phyloP scores from a whole-genome alignment of 2,888 invertebrate genomes.

The Syrphus vitripennis region DNA sequence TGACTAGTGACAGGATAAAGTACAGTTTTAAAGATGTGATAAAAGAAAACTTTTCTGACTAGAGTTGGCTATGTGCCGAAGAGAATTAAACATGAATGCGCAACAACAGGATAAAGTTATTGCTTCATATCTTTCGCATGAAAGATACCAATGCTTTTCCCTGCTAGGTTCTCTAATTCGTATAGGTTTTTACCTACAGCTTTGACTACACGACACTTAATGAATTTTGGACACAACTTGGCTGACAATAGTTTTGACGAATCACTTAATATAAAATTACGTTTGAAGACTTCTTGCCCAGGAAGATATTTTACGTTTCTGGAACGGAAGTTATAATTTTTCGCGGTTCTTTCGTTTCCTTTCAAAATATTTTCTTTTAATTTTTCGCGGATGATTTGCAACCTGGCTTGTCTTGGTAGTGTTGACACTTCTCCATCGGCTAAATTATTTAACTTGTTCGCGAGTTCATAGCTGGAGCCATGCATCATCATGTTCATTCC shows the following conservation, averaged over 20 bases:
- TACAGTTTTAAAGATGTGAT: no score
- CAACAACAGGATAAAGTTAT: neutral
- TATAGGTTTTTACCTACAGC: neutral
- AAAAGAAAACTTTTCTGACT: no score
- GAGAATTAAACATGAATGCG: no score
- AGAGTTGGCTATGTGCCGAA: no score
- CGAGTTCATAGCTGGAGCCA: neutral
- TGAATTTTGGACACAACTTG: neutral
- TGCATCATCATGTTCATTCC: neutral
- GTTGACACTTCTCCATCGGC: neutral
- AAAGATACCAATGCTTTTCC: neutral
- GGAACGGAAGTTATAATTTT: neutral
- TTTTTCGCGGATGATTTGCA: neutral
- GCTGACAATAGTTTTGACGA: no score
- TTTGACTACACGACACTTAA: neutral
- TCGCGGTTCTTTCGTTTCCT: neutral
- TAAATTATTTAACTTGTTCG: no score
- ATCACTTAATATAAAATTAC: no score
- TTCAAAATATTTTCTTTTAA: neutral
- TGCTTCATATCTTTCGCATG: neutral
- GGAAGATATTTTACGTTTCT: neutral
- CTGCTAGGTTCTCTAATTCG: neutral
- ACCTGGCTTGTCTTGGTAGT: neutral
- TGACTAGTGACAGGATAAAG: no score
- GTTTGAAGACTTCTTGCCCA: neutral